Conservation (phyloP, 2,888 invertebrate genomes). For the Polydrusus cervinus region DNA sequence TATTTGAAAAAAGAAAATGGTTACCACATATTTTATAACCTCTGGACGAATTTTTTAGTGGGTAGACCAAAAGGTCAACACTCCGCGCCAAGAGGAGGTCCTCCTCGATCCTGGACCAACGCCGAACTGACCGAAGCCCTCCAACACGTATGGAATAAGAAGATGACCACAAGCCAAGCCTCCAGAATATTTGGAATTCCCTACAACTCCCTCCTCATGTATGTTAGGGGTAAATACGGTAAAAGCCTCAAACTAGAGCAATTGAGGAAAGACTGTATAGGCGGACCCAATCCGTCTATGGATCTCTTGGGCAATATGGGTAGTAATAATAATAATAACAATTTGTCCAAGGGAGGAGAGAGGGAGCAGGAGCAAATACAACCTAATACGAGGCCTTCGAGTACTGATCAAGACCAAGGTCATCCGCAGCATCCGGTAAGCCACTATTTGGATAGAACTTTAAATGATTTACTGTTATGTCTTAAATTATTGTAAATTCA, state of each 20-base stretch:
- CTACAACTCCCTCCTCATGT: conserved; percentile 94
- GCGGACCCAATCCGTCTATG: conserved; percentile 77
- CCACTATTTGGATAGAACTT: too few relatives aligned
- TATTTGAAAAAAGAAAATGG: too few relatives aligned
- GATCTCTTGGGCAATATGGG: conserved; percentile 44
- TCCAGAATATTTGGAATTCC: conserved; percentile 93
- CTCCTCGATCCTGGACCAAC: conserved; percentile 94
- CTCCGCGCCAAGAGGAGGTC: conserved; percentile 91
- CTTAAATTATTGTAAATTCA: too few relatives aligned
- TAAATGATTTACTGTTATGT: too few relatives aligned
- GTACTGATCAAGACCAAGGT: conserved; percentile 73
- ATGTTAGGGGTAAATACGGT: conserved; percentile 94
- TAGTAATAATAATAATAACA: conserved; percentile 60
- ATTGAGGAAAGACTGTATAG: conserved; percentile 90
- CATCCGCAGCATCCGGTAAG: conserved; percentile 49
- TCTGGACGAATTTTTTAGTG: conserved; percentile 71
- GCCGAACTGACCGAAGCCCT: conserved; percentile 92
- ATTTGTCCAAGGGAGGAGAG: conserved; percentile 64
- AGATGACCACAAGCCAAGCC: conserved; percentile 95
- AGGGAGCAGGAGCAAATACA: conserved; percentile 66
- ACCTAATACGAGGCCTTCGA: conserved; percentile 75
- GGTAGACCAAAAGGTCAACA: conserved; percentile 93
- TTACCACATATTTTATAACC: too few relatives aligned
- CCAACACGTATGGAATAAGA: conserved; percentile 96
- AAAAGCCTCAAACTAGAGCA: conserved; percentile 92